These are phyloP conservation scores for Deilephila elpenor DNA, from an alignment of 2,888 invertebrate genomes.

Conservation along the genomic window DNA sequence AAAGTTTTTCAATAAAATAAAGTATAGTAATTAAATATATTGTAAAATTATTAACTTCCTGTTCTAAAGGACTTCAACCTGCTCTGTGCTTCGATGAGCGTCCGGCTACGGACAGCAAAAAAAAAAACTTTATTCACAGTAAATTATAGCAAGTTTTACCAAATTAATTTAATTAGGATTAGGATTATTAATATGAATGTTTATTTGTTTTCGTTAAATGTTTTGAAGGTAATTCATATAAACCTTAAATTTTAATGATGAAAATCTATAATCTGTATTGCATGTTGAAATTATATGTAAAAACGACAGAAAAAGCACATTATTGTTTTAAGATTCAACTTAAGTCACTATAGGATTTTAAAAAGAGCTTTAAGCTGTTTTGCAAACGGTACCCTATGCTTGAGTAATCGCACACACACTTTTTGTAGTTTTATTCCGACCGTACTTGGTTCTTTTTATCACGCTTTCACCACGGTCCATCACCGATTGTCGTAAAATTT, in stretches of 20 bases:
- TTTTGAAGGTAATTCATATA: too few relatives aligned
- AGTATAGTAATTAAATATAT: conserved; percentile 13
- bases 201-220: too few relatives aligned
- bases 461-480: conserved; percentile 50
- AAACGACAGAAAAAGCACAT: too few relatives aligned
- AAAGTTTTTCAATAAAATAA: conserved; percentile 14
- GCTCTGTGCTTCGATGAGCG: conserved; percentile 15
- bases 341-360: background rate
- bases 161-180: too few relatives aligned
- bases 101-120: background rate
- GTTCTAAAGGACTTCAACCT: conserved; percentile 16
- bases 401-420: conserved; percentile 54
- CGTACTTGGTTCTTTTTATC: conserved; percentile 48
- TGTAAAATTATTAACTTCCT: conserved; percentile 23
- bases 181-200: too few relatives aligned
- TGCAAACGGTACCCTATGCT: conserved; percentile 42
- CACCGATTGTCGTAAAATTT: conserved; percentile 30
- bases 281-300: too few relatives aligned
- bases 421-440: conserved; percentile 44
- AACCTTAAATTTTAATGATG: too few relatives aligned
- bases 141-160: too few relatives aligned
- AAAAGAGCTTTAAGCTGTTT: conserved; percentile 21
- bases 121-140: background rate
- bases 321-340: too few relatives aligned
- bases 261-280: too few relatives aligned